Percentiles rank a stretch among this genome's conserved stretches.
Conservation (phyloP, 64 coral and sea anemone genomes). For the Catalaphyllia jardinei region DNA sequence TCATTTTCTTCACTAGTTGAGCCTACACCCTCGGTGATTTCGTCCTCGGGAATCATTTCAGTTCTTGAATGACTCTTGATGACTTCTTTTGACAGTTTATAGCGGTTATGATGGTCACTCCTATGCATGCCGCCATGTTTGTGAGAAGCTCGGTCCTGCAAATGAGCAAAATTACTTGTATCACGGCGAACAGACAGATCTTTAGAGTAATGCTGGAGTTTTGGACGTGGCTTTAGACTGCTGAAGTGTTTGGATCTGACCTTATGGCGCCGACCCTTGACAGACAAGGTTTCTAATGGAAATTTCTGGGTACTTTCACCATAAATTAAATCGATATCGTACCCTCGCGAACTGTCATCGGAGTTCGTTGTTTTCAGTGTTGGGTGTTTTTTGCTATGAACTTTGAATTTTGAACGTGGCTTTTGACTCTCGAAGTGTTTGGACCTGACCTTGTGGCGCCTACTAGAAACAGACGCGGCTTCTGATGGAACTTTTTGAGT, state of each 20-base stretch:
- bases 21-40: background rate
- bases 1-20: background rate
- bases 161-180: constrained; percentile 5
- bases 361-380: too few relatives aligned
- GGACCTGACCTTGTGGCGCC: background rate
- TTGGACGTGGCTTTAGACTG: background rate
- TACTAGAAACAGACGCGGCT: background rate
- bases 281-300: background rate
- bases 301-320: background rate
- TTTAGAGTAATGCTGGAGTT: background rate
- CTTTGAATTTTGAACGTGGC: background rate
- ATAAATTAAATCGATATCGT: too few relatives aligned
- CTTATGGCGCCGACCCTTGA: background rate
- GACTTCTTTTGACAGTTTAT: background rate
- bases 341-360: too few relatives aligned
- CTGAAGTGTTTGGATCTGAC: background rate
- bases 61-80: background rate
- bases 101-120: background rate
- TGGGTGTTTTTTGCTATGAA: too few relatives aligned
- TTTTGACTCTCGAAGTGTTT: background rate
- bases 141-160: background rate
- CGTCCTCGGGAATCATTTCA: background rate
- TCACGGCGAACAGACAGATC: background rate
- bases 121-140: background rate
- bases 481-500: background rate